Evolutionary conservation across 2,797 vertebrate species (phyloP), one percentile per base, ranked within the genome.

Genomic region (Danio tinwini): DNA sequence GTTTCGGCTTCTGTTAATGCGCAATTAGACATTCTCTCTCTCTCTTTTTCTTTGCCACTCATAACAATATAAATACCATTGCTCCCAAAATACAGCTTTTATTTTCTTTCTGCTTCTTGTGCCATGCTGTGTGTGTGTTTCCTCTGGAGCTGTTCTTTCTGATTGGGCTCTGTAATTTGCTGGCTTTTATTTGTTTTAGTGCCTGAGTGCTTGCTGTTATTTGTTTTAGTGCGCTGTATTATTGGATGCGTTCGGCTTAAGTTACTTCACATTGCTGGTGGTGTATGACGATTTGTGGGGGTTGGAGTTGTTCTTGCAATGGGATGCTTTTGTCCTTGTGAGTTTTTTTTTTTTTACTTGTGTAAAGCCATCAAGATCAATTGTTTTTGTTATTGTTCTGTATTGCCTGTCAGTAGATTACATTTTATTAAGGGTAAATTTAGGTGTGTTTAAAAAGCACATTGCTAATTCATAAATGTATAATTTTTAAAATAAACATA

Each of bases 61-160:
- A 50, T 67, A 65, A 42, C 49, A 72, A 56, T 67, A 77, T 77
- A 82, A 77, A 82, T 77, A 77, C 49, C 68, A n/a, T 37, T 59
- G 42, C 42, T 71, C 63, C 74, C 14, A 42, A 63, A 77, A 67
- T 50, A 40, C 53, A 56, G 50, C 42, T 68, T 69, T 77, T 71
- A 80, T 86, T 85, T 84, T 76, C 78, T 74, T 74, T 83, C 71
- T 74, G 40, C 62, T 42, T 59, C 45, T 69, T 61, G 16, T 56
- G 19, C 64, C 37, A 6, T 61, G 47, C 72, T 74, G 68, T 70
- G 16, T 29, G 29, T n/a, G 44, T 37, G 69, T 78, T 65, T 49
- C 4, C 21, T 74, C 49, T 64, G 63, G n/a, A 81, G 56, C 42
- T 56, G 77, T 49, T 84, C 77, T 55, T 69, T 74, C 56, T 81